Evolutionary conservation across 2,113 vertebrate genomes (phyloP), one percentile per base, ranked within the genome.

Genomic region (Ardeotis arabs): DNA sequence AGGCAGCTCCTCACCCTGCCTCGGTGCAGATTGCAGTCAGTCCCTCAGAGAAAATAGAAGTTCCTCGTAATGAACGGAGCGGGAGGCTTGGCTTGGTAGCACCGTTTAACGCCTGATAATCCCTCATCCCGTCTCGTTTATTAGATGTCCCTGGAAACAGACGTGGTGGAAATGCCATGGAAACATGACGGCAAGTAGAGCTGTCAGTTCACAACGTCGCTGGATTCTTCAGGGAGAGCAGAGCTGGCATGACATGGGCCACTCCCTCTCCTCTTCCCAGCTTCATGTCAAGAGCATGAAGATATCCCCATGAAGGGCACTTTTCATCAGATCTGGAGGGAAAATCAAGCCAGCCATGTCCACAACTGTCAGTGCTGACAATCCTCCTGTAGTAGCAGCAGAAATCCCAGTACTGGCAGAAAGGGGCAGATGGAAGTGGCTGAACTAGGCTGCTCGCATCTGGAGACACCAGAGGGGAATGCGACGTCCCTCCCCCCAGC

Each of bases 21-120:
- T 50, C 8, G 2, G 4, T 12, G n/a, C 39, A 81, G 53, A 21
- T 7, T 52, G 14, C 28, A 63, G 5, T 41, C 63, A 59, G 76
- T 14, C n/a, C 91, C 74, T 15, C 22, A 10, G 55, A 86, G 82
- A 63, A 64, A 66, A 67, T 2, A 67, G 50, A 15, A 70, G 60
- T 50, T 35, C 4, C 1, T 45, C 45, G 0, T 4, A 4, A 35
- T 15, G 53, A 62, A 33, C 1, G 3, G 66, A 76, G 66, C 2
- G 2, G 79, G 62, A 91, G 62, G 14, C 14, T 92, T 78, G 91
- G 94, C 87, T 91, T 66, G 12, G 81, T 19, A 85, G 70, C 53
- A 60, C 45, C 67, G 15, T 79, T 94, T 64, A 63, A 87, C 0
- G 5, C 58, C 39, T 79, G 66, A 15, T 73, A 73, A 91, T 87